phyloP scores from a whole-genome alignment of 2,797 vertebrate species.

The Molossus molossus region DNA sequence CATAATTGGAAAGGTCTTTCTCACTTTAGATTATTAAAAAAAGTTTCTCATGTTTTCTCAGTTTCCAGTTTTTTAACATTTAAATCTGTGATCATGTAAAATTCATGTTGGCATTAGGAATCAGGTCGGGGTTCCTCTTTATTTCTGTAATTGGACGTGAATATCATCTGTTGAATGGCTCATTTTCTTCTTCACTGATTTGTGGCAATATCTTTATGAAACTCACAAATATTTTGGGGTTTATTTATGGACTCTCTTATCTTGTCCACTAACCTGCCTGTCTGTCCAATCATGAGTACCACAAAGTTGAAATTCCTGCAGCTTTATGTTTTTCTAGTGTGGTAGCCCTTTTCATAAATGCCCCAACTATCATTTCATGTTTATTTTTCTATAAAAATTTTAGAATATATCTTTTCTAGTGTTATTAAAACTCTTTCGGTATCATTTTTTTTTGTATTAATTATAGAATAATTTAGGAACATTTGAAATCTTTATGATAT shows the following conservation, averaged over 20 bases:
- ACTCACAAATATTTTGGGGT: background rate
- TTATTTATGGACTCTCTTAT: background rate
- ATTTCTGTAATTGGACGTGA: background rate
- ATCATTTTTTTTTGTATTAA: background rate
- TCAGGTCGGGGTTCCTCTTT: background rate
- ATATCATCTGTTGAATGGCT: background rate
- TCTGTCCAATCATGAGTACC: background rate
- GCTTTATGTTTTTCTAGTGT: background rate
- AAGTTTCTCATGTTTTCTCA: background rate
- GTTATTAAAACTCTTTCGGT: background rate
- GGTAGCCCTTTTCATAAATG: background rate
- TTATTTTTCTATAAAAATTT: background rate
- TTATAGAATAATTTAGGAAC: background rate
- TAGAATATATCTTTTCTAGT: background rate
- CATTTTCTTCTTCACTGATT: background rate
- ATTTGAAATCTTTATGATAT: constrained; percentile 30
- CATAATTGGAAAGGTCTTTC: background rate
- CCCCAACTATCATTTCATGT: background rate
- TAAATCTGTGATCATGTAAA: background rate
- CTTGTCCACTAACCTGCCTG: background rate
- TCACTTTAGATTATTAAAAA: background rate
- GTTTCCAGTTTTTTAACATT: background rate
- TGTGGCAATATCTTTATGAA: background rate
- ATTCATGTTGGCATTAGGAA: background rate
- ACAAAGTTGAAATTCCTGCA: background rate